Base-by-base conservation (phyloP, 2,888 invertebrate species). In the Cheilosia urbana region DNA sequence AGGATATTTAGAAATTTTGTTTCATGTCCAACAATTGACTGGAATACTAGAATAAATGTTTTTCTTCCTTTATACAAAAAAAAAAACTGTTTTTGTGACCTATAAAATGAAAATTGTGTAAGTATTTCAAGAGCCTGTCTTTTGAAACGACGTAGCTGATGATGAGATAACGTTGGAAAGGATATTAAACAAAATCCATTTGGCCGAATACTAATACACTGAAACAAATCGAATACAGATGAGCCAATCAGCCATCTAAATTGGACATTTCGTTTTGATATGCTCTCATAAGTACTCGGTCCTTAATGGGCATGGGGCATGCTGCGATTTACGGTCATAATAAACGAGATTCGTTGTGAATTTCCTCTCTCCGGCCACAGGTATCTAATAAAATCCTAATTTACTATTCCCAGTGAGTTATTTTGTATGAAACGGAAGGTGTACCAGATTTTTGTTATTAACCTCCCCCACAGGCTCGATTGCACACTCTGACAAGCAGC, bases 321-420 rank as follows among this genome's bases (percentile, higher is more conserved):
- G 11, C 49, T 37, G 53, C 51, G 62, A 62, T 72, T 72, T 72
- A 72, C 63, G 72, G 53, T 63, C 60, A 27, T 51, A 51, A 71
- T 51, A 71, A 71, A 53, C 34, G 63, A 45, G 24, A 30, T 49
- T 21, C 37, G 42, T 55, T n/a, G 55, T 15, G 55, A 30, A 21
- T 27, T 19, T 30, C 57, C 30, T 3, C n/a, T 47, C 3, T 27
- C 27, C 1, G 7, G 0, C 30, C 49, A 5, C 37, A 49, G 30
- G 30, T 47, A 42, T 40, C 42, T 45, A 63, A 73, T 73, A 73
- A 73, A 73, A 73, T 55, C 63, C 42, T 62, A 63, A 73, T 55
- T 53, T 55, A 63, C 63, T 73, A 24, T 53, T 53, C 34, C 55
- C 30, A 7, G 55, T 73, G 73, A 73, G 53, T 73, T 73, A 73